Evolutionary conservation across 2,113 vertebrate species (phyloP), one percentile per base, ranked within the genome.

Genomic region (Ramphastos sulfuratus): DNA sequence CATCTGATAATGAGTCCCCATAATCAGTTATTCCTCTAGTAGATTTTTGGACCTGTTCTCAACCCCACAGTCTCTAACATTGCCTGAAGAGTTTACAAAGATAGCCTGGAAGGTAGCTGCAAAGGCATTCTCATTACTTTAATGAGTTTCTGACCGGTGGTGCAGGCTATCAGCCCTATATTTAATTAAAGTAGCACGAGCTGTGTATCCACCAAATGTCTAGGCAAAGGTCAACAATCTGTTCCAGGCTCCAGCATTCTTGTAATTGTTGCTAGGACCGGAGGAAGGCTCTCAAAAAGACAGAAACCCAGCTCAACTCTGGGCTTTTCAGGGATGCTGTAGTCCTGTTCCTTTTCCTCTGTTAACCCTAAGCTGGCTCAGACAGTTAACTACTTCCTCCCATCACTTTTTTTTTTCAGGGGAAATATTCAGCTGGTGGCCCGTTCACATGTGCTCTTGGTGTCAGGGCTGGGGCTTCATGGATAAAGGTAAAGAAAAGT

Each of bases 131-230:
- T 96, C 94, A 93, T 95, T 95, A 95, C 87, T 95, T 94, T 95
- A 93, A 94, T 93, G 93, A 94, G 86, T 94, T 95, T 90, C 90
- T 95, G 94, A 96, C 96, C 92, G 91, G 46, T 90, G 92, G 90
- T 95, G 82, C 82, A 85, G 90, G 75, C 92, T 77, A 90, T 80
- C 90, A 89, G 72, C 79, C 87, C 90, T 93, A 42, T 44, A 85
- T 95, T 94, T 96, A 94, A 96, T 94, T 95, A 93, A 91, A 93
- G 88, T 6, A 48, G 79, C 79, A 56, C 85, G 90, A 85, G 52
- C 79, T 95, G 90, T 78, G 87, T 90, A 63, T 88, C 76, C 80
- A 93, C 93, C 92, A 94, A 91, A 90, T 83, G 92, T 81, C 85
- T 79, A 92, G 81, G 91, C 85, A 92, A 95, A 95, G 92, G 96